Conservation (phyloP, 2,797 vertebrate species). For the Artibeus jamaicensis region DNA sequence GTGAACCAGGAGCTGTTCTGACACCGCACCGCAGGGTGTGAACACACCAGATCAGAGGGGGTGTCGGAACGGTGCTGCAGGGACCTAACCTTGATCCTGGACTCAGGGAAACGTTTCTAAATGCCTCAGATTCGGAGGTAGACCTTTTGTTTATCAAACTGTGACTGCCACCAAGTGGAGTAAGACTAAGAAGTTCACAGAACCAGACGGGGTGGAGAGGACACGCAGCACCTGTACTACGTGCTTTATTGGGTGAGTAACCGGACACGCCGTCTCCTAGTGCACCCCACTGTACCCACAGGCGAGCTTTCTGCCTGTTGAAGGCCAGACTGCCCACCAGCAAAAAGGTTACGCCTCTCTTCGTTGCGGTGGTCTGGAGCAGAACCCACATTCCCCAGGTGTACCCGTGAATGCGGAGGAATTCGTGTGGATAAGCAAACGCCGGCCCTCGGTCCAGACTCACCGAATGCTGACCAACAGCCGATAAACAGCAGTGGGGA, state of each 20-base stretch:
- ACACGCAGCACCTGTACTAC: not conserved
- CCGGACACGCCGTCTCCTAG: fast-evolving
- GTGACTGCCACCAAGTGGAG: slow-evolving; percentile 48
- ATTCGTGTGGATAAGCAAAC: not conserved
- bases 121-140: not conserved
- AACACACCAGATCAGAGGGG: not conserved
- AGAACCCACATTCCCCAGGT: not conserved
- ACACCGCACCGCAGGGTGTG: not conserved
- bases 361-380: too few relatives aligned
- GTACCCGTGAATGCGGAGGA: not conserved
- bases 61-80: not conserved
- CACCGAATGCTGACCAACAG: not conserved
- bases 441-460: not conserved
- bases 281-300: not conserved
- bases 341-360: not conserved
- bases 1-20: not conserved
- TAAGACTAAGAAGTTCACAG: not conserved
- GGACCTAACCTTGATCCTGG: not conserved
- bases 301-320: not conserved
- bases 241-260: not conserved
- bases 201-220: not conserved
- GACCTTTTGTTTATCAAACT: not conserved
- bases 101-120: not conserved
- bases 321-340: not conserved
- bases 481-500: not conserved